Base-by-base conservation (phyloP, 1,140 invertebrate genomes). In the Drosophila insularis region DNA sequence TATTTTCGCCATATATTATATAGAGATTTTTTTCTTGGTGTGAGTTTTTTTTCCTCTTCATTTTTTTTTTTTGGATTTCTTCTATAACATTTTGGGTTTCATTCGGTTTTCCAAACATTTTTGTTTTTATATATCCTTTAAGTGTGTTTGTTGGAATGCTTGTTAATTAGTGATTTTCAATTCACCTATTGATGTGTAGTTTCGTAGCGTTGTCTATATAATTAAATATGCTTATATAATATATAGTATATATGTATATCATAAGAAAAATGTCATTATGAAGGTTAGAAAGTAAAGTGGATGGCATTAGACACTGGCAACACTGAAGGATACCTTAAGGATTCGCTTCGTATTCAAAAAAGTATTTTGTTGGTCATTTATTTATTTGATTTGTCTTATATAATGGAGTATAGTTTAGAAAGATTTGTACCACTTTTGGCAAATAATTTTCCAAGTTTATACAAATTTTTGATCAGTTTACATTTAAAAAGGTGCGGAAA, bases 61-160 rank as follows among this genome's bases (percentile, higher is more conserved):
- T 11, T 50, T 58, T 64, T 66, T 69, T 68, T 69, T 43, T 43
- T 17, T 50, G 8, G 11, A 50, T 21, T 5, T 50, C 43, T 50
- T 50, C 31, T 39, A 54, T 77, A 77, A 27, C 43, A 43, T 81
- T 27, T 72, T 70, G 54, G 86, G 69, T 82, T 67, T 32, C 62
- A 37, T 60, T 40, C 75, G 58, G 68, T 53, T 63, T 78, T 54
- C 72, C 46, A 60, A 62, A 70, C 2, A 60, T 4, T 63, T 56
- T 71, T 21, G 65, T 60, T 78, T 75, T 80, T 27, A 27, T 6
- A 68, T 72, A 65, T 71, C 72, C 39, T 21, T 50, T 50, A 50
- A 50, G 43, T 50, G 43, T 50, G 43, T 50, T 50, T 50, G 43
- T 50, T 50, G 43, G 43, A 50, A 50, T 50, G 43, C 43, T 50